Conservation (phyloP, 1,140 invertebrate genomes). For the Drosophila pachea region DNA sequence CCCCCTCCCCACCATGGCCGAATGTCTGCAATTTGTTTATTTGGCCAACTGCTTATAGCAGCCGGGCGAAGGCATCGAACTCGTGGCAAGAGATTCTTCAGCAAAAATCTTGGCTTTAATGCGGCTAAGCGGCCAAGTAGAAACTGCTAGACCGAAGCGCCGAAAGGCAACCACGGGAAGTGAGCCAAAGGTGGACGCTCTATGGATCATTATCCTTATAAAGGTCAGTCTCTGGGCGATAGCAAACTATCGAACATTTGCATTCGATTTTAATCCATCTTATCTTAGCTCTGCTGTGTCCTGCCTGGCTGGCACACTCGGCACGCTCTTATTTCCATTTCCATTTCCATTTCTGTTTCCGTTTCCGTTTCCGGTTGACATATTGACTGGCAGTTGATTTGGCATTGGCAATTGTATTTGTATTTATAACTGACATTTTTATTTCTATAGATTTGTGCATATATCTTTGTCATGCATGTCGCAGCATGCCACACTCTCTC, state of each 20-base stretch:
- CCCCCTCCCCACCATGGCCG: neutral
- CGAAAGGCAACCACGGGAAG: too few species aligned
- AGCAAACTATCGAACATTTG: too few species aligned
- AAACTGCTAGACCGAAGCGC: too few species aligned
- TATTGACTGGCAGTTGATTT: conserved; percentile 47
- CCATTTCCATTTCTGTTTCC: conserved; percentile 1
- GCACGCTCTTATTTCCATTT: neutral
- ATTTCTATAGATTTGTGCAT: conserved; percentile 47
- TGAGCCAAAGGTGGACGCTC: too few species aligned
- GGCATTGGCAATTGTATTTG: conserved; percentile 45
- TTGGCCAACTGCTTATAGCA: conserved; percentile 1
- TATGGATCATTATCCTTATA: too few species aligned
- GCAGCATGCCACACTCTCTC: neutral
- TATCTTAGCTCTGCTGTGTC: too few species aligned
- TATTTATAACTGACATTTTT: conserved; percentile 50
- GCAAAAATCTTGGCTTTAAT: neutral
- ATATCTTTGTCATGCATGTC: conserved; percentile 43
- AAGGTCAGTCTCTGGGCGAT: too few species aligned
- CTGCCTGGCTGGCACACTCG: neutral
- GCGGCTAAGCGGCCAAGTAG: too few species aligned
- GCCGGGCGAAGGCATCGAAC: neutral
- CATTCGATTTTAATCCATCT: too few species aligned
- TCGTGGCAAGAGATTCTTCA: too few species aligned
- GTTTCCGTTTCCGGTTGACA: conserved; percentile 29
- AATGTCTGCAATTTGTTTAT: conserved; percentile 40